A percentile compares a stretch with the other conserved stretches of the same genome.
phyloP scores from a whole-genome alignment of 1,140 invertebrate genomes.

The Stegodyphus dumicola region DNA sequence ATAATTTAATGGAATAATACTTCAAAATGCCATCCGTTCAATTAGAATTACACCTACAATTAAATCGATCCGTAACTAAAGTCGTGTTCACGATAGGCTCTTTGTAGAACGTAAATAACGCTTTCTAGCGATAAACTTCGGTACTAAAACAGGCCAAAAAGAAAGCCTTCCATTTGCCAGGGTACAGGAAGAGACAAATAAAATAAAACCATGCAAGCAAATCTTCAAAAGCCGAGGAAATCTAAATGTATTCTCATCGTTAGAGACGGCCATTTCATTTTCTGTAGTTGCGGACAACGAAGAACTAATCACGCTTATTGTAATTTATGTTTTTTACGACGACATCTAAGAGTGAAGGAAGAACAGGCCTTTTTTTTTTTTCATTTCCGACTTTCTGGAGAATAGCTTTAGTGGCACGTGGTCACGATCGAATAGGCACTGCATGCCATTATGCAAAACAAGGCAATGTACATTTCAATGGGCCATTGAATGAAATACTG shows the following conservation, averaged over 20 bases:
- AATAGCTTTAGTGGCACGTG: slow-evolving; percentile 35
- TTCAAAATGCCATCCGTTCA: too few species aligned
- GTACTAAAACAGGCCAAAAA: slow-evolving; percentile 25
- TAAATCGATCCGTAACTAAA: slow-evolving; percentile 18
- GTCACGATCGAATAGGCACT: slow-evolving; percentile 32
- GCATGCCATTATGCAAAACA: slow-evolving; percentile 43
- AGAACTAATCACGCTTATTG: slow-evolving; percentile 53
- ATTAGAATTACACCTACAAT: not conserved
- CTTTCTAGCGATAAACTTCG: slow-evolving; percentile 35
- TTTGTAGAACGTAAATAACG: slow-evolving; percentile 45
- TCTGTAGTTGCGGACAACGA: slow-evolving; percentile 41
- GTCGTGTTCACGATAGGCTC: slow-evolving; percentile 2
- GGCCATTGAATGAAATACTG: slow-evolving; percentile 14
- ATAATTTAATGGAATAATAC: too few species aligned
- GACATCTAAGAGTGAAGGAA: slow-evolving; percentile 18
- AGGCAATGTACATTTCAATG: slow-evolving; percentile 32
- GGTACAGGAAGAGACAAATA: slow-evolving; percentile 20
- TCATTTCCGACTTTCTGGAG: slow-evolving; percentile 30
- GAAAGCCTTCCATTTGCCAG: slow-evolving; percentile 10
- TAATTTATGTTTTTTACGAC: slow-evolving; percentile 58
- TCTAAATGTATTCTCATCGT: slow-evolving; percentile 54
- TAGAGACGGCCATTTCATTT: slow-evolving; percentile 45
- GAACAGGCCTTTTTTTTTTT: slow-evolving; percentile 16
- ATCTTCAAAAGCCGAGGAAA: slow-evolving; percentile 50
- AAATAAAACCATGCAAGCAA: slow-evolving; percentile 43